Percentiles rank a stretch among this genome's conserved stretches.
Evolutionary conservation across 2,888 invertebrate species (phyloP).

Genomic region (Nomada flava): DNA sequence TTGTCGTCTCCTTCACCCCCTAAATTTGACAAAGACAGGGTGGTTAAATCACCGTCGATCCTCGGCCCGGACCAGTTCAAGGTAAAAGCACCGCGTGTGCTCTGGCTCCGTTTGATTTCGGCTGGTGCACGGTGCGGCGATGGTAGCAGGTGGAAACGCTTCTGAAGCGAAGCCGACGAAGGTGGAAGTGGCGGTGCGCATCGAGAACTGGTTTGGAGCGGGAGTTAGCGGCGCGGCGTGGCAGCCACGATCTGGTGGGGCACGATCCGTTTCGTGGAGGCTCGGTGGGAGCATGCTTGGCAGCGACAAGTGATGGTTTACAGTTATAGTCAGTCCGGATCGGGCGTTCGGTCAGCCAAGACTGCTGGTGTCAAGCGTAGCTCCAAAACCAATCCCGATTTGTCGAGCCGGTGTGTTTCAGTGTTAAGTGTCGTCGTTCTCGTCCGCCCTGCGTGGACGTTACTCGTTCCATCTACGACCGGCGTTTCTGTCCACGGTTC

Average conservation of each 20-base stretch:
- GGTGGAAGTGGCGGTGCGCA: conserved; percentile 60
- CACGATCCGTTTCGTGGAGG: conserved; percentile 43
- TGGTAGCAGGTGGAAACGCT: conserved; percentile 68
- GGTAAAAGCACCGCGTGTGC: conserved; percentile 16
- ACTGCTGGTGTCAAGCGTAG: conserved; percentile 63
- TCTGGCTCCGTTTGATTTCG: conserved; percentile 31
- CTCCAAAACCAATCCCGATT: conserved; percentile 50
- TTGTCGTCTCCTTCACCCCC: no score
- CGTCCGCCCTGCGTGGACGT: background rate
- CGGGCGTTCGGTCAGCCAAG: conserved; percentile 84
- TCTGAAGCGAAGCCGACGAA: conserved; percentile 55
- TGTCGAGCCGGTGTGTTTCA: conserved; percentile 54
- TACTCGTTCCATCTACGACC: background rate
- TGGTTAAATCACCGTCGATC: no score
- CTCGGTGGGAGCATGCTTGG: conserved; percentile 70
- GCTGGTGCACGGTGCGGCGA: conserved; percentile 20
- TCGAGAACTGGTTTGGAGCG: conserved; percentile 67
- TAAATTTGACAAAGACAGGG: no score
- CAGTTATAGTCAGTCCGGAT: conserved; percentile 84
- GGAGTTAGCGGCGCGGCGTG: conserved; percentile 37
- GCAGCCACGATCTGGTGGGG: conserved; percentile 30
- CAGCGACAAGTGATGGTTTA: conserved; percentile 84
- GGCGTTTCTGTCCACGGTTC: background rate
- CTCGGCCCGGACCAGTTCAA: conserved; percentile 31
- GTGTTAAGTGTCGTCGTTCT: conserved; percentile 48